Base-by-base conservation (phyloP, 1,140 invertebrate species). In the Schmidtea mediterranea region DNA sequence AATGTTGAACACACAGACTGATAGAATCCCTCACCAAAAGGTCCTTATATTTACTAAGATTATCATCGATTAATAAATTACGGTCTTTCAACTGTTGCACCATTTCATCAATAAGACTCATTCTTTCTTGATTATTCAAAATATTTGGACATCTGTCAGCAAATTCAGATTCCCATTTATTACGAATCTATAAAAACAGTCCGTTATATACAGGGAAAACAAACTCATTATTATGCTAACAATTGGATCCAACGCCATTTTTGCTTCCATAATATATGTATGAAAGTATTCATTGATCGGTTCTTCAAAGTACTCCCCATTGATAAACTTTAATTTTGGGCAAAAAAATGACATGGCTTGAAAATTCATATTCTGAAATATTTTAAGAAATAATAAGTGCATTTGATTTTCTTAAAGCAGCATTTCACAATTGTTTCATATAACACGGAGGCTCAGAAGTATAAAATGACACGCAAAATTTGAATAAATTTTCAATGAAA, bases 271-370 rank as follows among this genome's bases (percentile, higher is more conserved):
- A 45, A 45, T 45, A 21, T 19, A 13, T 13, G 15, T 15, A 21
- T 13, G 12, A 24, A 21, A 19, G n/a, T 22, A 45, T 5, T 45
- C 43, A 24, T 9, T 22, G 10, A 15, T 12, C 18, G 21, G 15
- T 24, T 45, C 43, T 22, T 45, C 43, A 8, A 45, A 15, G 22
- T 45, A 45, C n/a, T 45, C 15, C 3, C 43, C 18, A n/a, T 45
- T 45, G 23, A 45, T 45, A 24, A 19, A 45, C 18, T 45, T 45
- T 8, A 45, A 21, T 16, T 22, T 15, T 5, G 43, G 43, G n/a
- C 43, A 45, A 45, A 45, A 45, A 21, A 22, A 45, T 15, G 21
- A 15, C 12, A 45, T 12, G 6, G 21, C 21, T 16, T 16, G 19
- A 15, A 45, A 24, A 21, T 45, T 45, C 15, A 45, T 16, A 32